Evolutionary conservation across 2,797 vertebrate genomes (phyloP).

Genomic region (Parambassis ranga): DNA sequence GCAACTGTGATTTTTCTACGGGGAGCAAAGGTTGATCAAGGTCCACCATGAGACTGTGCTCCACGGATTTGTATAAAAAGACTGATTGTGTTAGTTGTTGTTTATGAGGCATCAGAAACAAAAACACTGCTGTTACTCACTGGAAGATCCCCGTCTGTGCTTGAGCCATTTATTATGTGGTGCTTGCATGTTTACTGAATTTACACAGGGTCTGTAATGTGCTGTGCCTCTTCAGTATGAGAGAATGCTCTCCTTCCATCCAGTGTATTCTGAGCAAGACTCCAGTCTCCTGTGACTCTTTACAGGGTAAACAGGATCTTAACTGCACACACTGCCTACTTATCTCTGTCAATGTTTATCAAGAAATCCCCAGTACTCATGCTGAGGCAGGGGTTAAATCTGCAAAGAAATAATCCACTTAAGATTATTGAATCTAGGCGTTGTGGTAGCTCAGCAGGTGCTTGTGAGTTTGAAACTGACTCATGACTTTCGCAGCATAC

Average conservation of each 20-base stretch:
- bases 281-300: slow-evolving; percentile 1
- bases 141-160: background rate
- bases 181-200: background rate
- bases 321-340: slow-evolving; percentile 25
- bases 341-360: slow-evolving; percentile 64
- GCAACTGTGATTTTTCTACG: background rate
- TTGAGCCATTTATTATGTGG: no score
- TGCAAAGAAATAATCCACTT: slow-evolving; percentile 64
- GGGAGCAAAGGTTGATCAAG: slow-evolving; percentile 39
- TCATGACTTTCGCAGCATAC: slow-evolving; percentile 51
- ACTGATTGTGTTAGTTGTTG: slow-evolving; percentile 32
- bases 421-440: slow-evolving; percentile 51
- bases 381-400: slow-evolving; percentile 47
- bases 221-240: background rate
- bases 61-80: background rate
- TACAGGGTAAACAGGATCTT: slow-evolving; percentile 38
- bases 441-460: slow-evolving; percentile 61
- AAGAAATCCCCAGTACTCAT: slow-evolving; percentile 39
- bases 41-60: slow-evolving; percentile 11
- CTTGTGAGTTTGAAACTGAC: slow-evolving; percentile 50
- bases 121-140: slow-evolving; percentile 6
- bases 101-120: slow-evolving; percentile 8
- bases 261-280: slow-evolving; percentile 1
- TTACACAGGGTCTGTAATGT: background rate
- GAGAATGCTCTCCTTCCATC: slow-evolving; percentile 5